A percentile compares a stretch with the other conserved stretches of the same genome.
Evolutionary conservation across 1,140 invertebrate species (phyloP).

Genomic region (Calosoma granatense): DNA sequence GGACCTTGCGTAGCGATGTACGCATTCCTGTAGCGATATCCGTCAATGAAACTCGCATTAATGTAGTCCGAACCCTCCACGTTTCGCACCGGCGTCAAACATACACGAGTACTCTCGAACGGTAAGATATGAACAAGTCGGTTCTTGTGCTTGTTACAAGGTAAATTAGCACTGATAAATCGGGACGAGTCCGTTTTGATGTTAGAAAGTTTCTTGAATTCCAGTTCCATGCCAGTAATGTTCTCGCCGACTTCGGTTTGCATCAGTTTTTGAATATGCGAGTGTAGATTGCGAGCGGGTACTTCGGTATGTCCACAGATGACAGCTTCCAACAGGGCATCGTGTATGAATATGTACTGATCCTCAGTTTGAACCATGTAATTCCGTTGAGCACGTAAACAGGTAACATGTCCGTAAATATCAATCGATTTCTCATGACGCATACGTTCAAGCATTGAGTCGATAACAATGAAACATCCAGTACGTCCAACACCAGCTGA

Average conservation of each 20-base stretch:
- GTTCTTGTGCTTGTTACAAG: constrained; percentile 97
- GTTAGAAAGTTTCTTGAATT: constrained; percentile 95
- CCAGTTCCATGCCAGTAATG: constrained; percentile 94
- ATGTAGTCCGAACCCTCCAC: constrained; percentile 98
- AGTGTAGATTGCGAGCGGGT: constrained; percentile 81
- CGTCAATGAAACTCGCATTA: constrained; percentile 97
- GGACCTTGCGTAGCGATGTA: constrained; percentile 99
- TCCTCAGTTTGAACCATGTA: constrained; percentile 99
- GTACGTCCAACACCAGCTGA: constrained; percentile 96
- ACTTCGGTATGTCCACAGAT: constrained; percentile 93
- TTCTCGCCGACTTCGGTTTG: constrained; percentile 70
- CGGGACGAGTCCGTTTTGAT: constrained; percentile 89
- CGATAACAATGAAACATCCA: constrained; percentile 95
- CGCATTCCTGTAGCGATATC: constrained; percentile 79
- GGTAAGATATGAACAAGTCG: constrained; percentile 94
- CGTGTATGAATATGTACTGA: constrained; percentile 99
- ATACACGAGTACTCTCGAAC: constrained; percentile 91
- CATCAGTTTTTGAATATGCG: constrained; percentile 89
- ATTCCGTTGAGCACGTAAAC: constrained; percentile 90
- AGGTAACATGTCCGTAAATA: constrained; percentile 98
- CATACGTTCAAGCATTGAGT: constrained; percentile 91
- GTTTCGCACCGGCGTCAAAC: constrained; percentile 79
- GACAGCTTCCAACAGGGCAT: constrained; percentile 90
- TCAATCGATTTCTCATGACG: constrained; percentile 95
- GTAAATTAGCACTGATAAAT: constrained; percentile 91